Base-by-base conservation (phyloP, 1,140 invertebrate genomes). In the Sesamia nonagrioides region DNA sequence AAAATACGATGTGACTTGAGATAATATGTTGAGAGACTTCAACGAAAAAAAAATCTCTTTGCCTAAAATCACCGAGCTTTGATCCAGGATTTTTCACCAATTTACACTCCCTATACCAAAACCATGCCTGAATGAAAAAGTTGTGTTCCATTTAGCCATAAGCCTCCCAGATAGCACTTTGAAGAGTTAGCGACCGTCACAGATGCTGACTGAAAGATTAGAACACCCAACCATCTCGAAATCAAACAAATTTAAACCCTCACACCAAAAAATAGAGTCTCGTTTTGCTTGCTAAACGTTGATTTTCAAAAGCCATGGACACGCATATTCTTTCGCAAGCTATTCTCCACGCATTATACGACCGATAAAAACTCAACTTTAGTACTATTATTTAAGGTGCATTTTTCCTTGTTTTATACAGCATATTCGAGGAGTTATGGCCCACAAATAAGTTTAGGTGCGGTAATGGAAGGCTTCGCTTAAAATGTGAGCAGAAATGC, bases 131-230 rank as follows among this genome's bases (percentile, higher is more conserved):
- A 81, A 88, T 86, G 85, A 89, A 89, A 90, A 88, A 89, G 88
- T 87, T 87, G 88, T 90, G 86, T 90, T 90, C 86, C 88, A 90
- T 90, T 89, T 88, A 89, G 87, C 84, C 81, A 87, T 89, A 89
- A 91, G 87, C 87, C 82, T 84, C 66, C 63, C 71, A 80, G 87
- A 89, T 89, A 85, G 85, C 86, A 88, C 86, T 89, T 89, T 88
- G 87, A 91, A 86, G 84, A 88, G 87, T 91, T 91, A 88, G 86
- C 80, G 85, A 81, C 80, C 82, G 78, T 84, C 83, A 82, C 84
- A 87, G 84, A 88, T 88, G 88, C 89, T 90, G 89, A 89, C 85
- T 90, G 77, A 80, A 84, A 90, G 88, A 91, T 91, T 89, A 86
- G 79, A 81, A 81, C 81, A 82, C 80, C 82, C 83, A 58, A 71